Base-by-base conservation (phyloP, 1,140 invertebrate species). In the Drosophila tani region DNA sequence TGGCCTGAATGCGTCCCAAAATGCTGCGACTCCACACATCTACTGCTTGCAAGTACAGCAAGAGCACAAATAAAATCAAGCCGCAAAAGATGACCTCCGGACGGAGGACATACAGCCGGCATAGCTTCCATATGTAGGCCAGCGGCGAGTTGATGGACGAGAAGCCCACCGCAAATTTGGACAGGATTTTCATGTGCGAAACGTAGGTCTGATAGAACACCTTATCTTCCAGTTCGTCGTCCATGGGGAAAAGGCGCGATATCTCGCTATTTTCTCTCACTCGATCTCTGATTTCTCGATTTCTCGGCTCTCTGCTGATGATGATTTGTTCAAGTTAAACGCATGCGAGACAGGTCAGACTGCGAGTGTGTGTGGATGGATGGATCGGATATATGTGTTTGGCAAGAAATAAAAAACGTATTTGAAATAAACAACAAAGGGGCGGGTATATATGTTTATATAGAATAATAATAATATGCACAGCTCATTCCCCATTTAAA, bases 211-310 rank as follows among this genome's bases (percentile, higher is more conserved):
- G 96, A 93, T 97, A 96, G 76, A 97, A 94, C 81, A 97, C 95
- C 94, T 95, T 96, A 87, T 97, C 97, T 93, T 97, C 97, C 88
- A 97, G 93, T 94, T 97, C 96, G 95, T 97, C 97, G 95, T 97
- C 97, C 97, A 97, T 97, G 79, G 79, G 69, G 69, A 73, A 82
- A 53, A 40, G 41, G 58, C 68, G 35, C 17, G 8, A 38, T 56
- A 8, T 56, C 53, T 40, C 49, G 49, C 15, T 67, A n/a, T n/a
- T 17, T 29, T 29, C 17, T 67, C 64, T 32, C 19, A n/a, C 27
- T 12, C 51, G 63, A 14, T 66, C 47, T 55, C 45, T 47, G 64
- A 47, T 70, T 55, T 70, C 49, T 17, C 14, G 64, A 47, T 70
- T 55, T 70, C 49, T 17, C 14, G 1, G 40, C n/a, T 43, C n/a